phyloP scores from a whole-genome alignment of 1,140 invertebrate genomes.

The Anadara kagoshimensis region DNA sequence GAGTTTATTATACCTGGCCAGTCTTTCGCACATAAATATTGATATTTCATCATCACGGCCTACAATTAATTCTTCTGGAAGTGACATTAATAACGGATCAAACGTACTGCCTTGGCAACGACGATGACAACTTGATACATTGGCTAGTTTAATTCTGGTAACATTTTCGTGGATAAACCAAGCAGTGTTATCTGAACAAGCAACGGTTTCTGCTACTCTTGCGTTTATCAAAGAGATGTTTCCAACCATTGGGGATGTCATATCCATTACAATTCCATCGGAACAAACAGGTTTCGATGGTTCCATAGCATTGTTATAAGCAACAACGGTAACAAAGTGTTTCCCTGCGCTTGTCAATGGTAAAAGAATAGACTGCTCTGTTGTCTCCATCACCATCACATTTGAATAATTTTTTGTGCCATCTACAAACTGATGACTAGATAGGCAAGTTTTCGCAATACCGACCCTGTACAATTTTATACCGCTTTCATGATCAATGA shows the following conservation, averaged over 20 bases:
- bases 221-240: conserved; percentile 37
- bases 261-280: conserved; percentile 49
- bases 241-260: conserved; percentile 32
- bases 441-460: conserved; percentile 33
- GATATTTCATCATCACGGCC: conserved; percentile 18
- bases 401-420: not conserved
- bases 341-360: not conserved
- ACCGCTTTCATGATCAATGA: conserved; percentile 52
- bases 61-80: conserved; percentile 12
- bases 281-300: conserved; percentile 47
- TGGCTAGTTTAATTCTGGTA: conserved; percentile 13
- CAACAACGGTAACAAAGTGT: conserved; percentile 43
- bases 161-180: conserved; percentile 45
- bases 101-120: not conserved
- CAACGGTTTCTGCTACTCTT: conserved; percentile 8
- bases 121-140: not conserved
- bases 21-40: not conserved
- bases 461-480: conserved; percentile 39
- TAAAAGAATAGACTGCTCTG: not conserved
- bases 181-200: conserved; percentile 25
- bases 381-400: not conserved
- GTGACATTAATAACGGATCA: not conserved
- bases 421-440: conserved; percentile 11
- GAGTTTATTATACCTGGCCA: not conserved
- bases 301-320: conserved; percentile 50